Base-by-base conservation (phyloP, 2,888 invertebrate genomes). In the Lasioglossum calceatum region DNA sequence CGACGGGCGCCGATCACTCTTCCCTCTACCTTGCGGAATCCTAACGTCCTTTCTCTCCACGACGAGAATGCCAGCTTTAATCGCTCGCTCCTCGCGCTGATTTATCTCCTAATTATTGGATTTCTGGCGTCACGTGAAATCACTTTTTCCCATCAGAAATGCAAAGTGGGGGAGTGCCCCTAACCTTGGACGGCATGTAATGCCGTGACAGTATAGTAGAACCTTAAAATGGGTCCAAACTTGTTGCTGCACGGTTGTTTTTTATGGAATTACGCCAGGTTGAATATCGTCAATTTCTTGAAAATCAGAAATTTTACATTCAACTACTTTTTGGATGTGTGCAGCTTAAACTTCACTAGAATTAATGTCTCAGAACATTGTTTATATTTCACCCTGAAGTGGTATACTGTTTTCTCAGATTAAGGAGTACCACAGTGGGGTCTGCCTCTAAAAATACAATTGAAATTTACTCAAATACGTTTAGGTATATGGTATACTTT, bases 1-100 rank as follows among this genome's bases (percentile, higher is more conserved):
- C 79, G 79, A 79, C 72, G 27, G 54, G 4, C 72, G 58, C 70
- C 70, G 42, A 27, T 27, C 64, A 5, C 23, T 79, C 54, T 42
- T 61, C 73, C 44, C 44, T 61, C n/a, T 36, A 32, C n/a, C 58
- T 54, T 16, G 36, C 27, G 73, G 27, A 50, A 79, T 61, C 58
- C 70, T 23, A 27, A 44, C 16, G 23, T 42, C 42, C 54, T 58
- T 74, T 36, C 27, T 10, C 36, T 23, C 36, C 67, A 3, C 67
- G 67, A 32, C 36, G 67, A 32, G 67, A 36, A 67, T 19, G 32
- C 61, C 27, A 14, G 61, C 16, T 64, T 32, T 64, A 64, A 64
- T 64, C 61, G 27, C 4, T 64, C 61, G 61, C 61, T 32, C 7
- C 27, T 64, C 16, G 61, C 61, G 16, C 61, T 32, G 61, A 64